Evolutionary conservation across 2,888 invertebrate genomes (phyloP).

Genomic region (Drosophila prolongata): DNA sequence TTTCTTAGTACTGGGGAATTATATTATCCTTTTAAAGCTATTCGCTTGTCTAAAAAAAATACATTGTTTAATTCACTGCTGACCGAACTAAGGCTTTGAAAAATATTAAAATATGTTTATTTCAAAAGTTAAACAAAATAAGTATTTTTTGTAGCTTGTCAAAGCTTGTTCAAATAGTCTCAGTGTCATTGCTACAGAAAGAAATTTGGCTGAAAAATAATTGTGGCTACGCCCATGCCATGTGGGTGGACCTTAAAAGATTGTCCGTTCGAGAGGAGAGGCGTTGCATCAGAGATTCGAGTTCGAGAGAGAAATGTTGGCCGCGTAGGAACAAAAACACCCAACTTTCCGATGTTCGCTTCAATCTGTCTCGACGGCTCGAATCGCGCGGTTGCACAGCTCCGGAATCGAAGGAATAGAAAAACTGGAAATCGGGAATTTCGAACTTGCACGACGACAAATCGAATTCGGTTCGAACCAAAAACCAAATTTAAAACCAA

Average conservation of each 20-base stretch:
- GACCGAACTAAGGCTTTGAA: too few relatives aligned
- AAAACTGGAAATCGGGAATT: constrained; percentile 9
- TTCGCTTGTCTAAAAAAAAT: too few relatives aligned
- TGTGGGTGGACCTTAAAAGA: background rate
- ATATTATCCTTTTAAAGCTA: too few relatives aligned
- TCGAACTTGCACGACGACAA: constrained; percentile 9
- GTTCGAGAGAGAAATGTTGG: background rate
- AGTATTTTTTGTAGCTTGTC: too few relatives aligned
- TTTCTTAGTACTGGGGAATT: too few relatives aligned
- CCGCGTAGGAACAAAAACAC: background rate
- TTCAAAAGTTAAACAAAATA: too few relatives aligned
- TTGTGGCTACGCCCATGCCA: background rate
- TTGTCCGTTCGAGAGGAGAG: constrained; percentile 1
- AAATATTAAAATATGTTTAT: too few relatives aligned
- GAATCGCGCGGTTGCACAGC: constrained; percentile 4
- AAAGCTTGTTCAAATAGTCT: too few relatives aligned
- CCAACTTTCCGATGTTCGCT: background rate
- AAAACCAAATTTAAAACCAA: constrained; percentile 16
- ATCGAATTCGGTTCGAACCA: constrained; percentile 8
- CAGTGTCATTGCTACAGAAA: too few relatives aligned
- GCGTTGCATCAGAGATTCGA: background rate
- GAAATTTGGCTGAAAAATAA: too few relatives aligned
- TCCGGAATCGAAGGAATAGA: background rate
- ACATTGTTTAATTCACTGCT: too few relatives aligned
- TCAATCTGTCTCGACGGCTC: background rate